phyloP scores from a whole-genome alignment of 2,113 vertebrate genomes.

The Coryphaenoides rupestris region DNA sequence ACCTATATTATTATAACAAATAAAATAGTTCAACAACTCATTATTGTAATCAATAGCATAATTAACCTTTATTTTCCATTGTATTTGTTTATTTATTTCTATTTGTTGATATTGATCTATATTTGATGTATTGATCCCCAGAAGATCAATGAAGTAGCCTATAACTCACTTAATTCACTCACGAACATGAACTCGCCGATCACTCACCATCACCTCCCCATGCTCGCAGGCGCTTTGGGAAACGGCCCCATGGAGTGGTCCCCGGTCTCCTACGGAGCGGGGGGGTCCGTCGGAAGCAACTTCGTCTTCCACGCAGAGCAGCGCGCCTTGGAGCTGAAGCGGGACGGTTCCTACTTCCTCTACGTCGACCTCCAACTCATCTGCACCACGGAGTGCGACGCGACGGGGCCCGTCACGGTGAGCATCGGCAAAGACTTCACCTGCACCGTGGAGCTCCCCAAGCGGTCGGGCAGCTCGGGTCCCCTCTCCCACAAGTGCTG shows the following conservation, averaged over 20 bases:
- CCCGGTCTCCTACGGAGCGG: rapidly evolving
- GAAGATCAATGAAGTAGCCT: too few species aligned
- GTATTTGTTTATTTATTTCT: too few species aligned
- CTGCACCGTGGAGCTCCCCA: slow-evolving; percentile 48
- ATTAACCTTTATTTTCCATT: too few species aligned
- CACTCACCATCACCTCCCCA: too few species aligned
- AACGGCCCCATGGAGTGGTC: slow-evolving; percentile 30
- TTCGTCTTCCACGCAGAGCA: rapidly evolving
- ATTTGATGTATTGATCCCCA: too few species aligned
- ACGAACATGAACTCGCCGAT: too few species aligned
- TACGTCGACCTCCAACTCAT: slow-evolving; percentile 51
- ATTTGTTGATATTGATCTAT: too few species aligned
- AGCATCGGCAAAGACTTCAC: slow-evolving; percentile 16
- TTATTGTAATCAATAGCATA: too few species aligned
- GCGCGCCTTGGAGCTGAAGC: neutral
- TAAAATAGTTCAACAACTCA: too few species aligned
- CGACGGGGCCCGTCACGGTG: slow-evolving; percentile 11
- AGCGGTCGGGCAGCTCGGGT: rapidly evolving
- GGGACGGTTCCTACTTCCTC: slow-evolving; percentile 58
- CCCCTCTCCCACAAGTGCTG: slow-evolving; percentile 52
- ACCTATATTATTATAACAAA: too few species aligned
- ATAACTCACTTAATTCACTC: too few species aligned
- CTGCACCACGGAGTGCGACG: rapidly evolving
- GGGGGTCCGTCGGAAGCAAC: slow-evolving; percentile 30
- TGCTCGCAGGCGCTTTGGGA: slow-evolving; percentile 30